Base-by-base conservation (phyloP, 2,113 vertebrate genomes). In the Halichoerus grypus region DNA sequence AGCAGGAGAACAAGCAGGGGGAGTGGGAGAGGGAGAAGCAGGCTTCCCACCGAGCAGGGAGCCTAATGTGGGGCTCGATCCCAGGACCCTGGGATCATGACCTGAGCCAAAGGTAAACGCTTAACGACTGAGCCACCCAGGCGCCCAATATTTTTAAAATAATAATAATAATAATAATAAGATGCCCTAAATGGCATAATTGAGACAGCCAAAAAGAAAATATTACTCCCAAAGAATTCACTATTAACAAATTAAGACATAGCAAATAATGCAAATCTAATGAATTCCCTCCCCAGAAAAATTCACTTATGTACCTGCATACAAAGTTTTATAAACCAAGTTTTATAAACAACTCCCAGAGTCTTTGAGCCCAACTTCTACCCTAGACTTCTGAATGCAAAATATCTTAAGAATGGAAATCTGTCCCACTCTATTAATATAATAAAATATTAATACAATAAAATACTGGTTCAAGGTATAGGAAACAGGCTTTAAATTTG, bases 251-350 rank as follows among this genome's bases (percentile, higher is more conserved):
- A 76, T 53, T 49, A 92, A 72, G 39, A 95, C 24, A 81, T 4
- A 82, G 33, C 79, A 82, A 81, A 86, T 49, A n/a, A 76, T 19
- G 22, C 14, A 94, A 76, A 95, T 63, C 19, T 39, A 53, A 77
- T 49, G 53, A 92, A 92, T 69, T 89, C 3, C 61, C 36, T 91
- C 28, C 42, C 11, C 51, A 46, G 1, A 8, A 82, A 89, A 96
- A 76, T 69, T 86, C 26, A 93, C 59, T 19, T 36, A 69, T 49
- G 14, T 53, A 7, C 84, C 14, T 59, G 55, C 2, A 83, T 8
- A 91, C 4, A 72, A 67, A 86, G 36, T 77, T 97, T 82, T 74
- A 46, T 53, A 39, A 85, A 89, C 15, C 89, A 95, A 85, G n/a
- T 81, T 95, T 81, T 72, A 42, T 59, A 36, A 80, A 92, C 18